phyloP scores from a whole-genome alignment of 2,797 vertebrate species.

The Pyrocephalus nanus region DNA sequence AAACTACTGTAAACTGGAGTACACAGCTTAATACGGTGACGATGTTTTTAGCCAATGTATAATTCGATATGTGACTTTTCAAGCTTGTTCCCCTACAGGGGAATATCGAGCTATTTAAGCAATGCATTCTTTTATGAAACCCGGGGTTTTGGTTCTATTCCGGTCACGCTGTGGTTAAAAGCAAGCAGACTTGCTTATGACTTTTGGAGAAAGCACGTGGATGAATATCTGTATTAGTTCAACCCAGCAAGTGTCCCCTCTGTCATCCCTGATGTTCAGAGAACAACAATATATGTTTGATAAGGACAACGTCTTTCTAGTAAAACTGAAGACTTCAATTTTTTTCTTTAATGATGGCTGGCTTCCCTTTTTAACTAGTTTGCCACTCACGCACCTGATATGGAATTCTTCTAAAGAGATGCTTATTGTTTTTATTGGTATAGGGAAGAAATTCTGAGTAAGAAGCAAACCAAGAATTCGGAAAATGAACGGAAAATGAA shows the following conservation, averaged over 20 bases:
- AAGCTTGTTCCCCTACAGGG: not conserved
- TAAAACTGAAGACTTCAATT: not conserved
- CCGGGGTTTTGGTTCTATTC: not conserved
- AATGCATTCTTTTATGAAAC: not conserved
- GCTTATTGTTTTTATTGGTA: not conserved
- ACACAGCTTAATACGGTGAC: accelerated
- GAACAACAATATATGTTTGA: not conserved
- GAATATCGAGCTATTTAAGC: not conserved
- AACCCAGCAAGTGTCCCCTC: not conserved
- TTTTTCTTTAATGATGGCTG: not conserved
- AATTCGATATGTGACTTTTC: not conserved
- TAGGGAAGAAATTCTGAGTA: not conserved
- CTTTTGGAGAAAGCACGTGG: not conserved
- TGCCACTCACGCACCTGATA: not conserved
- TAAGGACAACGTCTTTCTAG: not conserved
- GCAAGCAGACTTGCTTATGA: not conserved
- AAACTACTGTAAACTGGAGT: not conserved
- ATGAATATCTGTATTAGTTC: not conserved
- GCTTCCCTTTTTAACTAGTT: not conserved
- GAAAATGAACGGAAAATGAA: not conserved
- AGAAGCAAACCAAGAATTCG: not conserved
- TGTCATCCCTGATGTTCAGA: not conserved
- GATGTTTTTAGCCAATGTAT: too few relatives aligned
- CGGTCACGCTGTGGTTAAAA: not conserved
- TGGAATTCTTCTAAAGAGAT: not conserved